Percentiles rank a stretch among this genome's conserved stretches.
Evolutionary conservation across 1,140 invertebrate species (phyloP).

Genomic region (Temnothorax longispinosus): DNA sequence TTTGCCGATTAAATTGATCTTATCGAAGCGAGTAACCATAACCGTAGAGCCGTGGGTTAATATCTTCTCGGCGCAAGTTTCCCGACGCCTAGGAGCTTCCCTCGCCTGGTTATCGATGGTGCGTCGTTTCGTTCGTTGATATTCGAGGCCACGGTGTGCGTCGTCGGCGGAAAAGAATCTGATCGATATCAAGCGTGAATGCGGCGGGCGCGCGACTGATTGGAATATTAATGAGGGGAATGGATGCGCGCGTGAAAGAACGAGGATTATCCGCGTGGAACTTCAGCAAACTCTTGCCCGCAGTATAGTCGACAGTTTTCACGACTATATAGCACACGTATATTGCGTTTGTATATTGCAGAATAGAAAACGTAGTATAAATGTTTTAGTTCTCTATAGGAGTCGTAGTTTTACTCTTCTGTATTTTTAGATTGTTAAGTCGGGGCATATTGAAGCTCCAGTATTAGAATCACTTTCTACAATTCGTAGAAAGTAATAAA

Average conservation of each 20-base stretch:
- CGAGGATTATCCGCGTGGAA: slow-evolving; percentile 8
- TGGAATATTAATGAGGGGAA: slow-evolving; percentile 67
- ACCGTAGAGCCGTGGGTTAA: slow-evolving; percentile 1
- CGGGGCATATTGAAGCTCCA: too few relatives aligned
- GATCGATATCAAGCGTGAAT: slow-evolving; percentile 68
- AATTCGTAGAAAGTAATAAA: slow-evolving; percentile 3
- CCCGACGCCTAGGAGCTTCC: background rate
- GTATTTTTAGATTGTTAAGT: background rate
- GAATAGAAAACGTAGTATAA: background rate
- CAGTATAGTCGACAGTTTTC: background rate
- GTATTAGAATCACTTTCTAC: background rate
- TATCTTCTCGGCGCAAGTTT: slow-evolving; percentile 43
- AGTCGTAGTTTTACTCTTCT: background rate
- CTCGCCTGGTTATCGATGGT: slow-evolving; percentile 30
- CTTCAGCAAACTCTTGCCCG: background rate
- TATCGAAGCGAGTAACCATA: slow-evolving; percentile 18
- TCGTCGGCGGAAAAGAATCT: slow-evolving; percentile 58
- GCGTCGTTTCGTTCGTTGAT: slow-evolving; percentile 65
- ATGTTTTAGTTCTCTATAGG: background rate
- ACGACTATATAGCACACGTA: background rate
- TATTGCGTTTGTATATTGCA: background rate
- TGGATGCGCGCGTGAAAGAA: slow-evolving; percentile 11
- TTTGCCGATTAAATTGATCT: slow-evolving; percentile 40
- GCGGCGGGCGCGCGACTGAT: slow-evolving; percentile 58
- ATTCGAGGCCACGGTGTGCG: slow-evolving; percentile 53